These are phyloP conservation scores for Trochalopteron elliotii DNA, from an alignment of 2,113 vertebrate species.

Conservation along the genomic window DNA sequence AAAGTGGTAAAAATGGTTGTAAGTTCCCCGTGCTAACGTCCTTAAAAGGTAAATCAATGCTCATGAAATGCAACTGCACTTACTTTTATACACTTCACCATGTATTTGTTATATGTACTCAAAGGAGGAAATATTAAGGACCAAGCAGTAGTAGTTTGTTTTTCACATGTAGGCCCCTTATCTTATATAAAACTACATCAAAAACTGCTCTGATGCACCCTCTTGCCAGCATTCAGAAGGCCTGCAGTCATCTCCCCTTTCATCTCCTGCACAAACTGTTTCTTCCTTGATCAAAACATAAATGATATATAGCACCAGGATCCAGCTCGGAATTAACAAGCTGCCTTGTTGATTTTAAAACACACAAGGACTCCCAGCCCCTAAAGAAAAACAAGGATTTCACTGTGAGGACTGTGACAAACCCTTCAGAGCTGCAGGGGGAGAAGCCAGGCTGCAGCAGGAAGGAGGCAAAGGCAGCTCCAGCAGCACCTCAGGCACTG, in stretches of 20 bases:
- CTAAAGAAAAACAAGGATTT: neutral
- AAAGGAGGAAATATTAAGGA: neutral
- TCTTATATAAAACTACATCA: conserved; percentile 16
- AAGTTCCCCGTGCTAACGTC: neutral
- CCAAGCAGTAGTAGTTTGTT: conserved; percentile 17
- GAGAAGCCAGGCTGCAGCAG: neutral
- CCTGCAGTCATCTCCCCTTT: conserved; percentile 36
- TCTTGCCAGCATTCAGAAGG: conserved; percentile 6
- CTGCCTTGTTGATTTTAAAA: neutral
- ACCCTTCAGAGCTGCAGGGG: neutral
- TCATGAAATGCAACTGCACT: neutral
- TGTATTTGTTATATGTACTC: neutral
- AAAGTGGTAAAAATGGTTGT: neutral
- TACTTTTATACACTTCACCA: neutral
- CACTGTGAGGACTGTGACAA: neutral
- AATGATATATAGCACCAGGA: neutral
- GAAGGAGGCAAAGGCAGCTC: neutral
- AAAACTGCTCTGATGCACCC: neutral
- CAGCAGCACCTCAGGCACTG: neutral
- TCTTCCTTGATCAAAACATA: conserved; percentile 35
- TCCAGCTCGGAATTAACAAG: neutral
- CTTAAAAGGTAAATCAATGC: neutral
- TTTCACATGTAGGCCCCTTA: neutral
- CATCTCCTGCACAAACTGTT: conserved; percentile 57
- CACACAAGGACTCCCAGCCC: neutral